Base-by-base conservation (phyloP, 2,888 invertebrate species). In the Myopa testacea region DNA sequence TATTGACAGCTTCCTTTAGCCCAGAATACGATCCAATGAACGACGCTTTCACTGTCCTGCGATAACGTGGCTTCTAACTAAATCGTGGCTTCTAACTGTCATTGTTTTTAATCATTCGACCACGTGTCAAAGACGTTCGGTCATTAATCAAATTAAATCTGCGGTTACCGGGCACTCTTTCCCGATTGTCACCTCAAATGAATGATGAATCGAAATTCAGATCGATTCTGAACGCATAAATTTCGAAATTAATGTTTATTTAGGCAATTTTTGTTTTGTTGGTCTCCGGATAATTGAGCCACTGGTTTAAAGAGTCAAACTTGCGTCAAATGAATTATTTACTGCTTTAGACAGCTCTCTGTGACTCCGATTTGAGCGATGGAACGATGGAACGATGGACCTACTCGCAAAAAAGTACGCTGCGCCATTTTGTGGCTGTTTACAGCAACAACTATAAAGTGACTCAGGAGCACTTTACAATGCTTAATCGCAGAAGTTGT, bases 401-500 rank as follows among this genome's bases (percentile, higher is more conserved):
- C 10, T 50, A 1, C 50, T 14, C 3, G 50, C 50, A 3, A 50
- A 8, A 14, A 50, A 50, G 50, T 26, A 26, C 2, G n/a, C 40
- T n/a, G 68, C 45, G 45, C 68, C 34, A 55, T 55, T 70, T 70
- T 34, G 70, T 55, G 52, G 37, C 70, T 70, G 37, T 70, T 70
- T 70, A 40, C 37, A 14, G 34, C 52, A 55, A 37, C 52, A 70
- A 70, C 70, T 55, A 70, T 70, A 37, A 55, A 19, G 37, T 52
- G 34, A 70, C 55, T 70, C 38, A 70, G 7, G 38, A 69, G 69
- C 38, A 40, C 69, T 69, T 69, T 69, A 37, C 70, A 70, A 55
- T 70, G 70, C 34, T 70, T 70, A 55, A 70, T 40, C 34, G 16
- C 55, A 34, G 37, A 70, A 12, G n/a, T 65, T 70, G 70, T 52